Evolutionary conservation across 2,113 vertebrate species (phyloP).

Genomic region (Nipponia nippon): DNA sequence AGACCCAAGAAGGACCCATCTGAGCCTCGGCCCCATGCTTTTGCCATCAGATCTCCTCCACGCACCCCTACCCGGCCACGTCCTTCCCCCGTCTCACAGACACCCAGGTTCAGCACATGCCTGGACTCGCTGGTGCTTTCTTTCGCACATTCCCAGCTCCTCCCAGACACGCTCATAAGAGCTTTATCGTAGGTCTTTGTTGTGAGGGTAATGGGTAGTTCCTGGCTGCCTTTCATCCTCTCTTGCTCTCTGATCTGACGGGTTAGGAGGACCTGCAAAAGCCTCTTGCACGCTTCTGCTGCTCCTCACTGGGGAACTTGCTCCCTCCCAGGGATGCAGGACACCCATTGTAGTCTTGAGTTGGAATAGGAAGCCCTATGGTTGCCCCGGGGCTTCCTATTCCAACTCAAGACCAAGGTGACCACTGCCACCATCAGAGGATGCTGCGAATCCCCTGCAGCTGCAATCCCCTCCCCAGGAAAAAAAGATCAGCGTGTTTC

Average conservation of each 20-base stretch:
- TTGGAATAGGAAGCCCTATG: neutral
- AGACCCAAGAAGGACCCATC: neutral
- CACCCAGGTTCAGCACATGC: constrained; percentile 20
- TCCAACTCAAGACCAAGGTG: neutral
- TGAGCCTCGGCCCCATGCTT: neutral
- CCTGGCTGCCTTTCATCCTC: constrained; percentile 65
- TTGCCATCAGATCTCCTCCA: neutral
- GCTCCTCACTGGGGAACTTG: neutral
- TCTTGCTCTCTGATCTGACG: constrained; percentile 16
- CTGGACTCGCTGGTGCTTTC: constrained; percentile 23
- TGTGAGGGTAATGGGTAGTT: constrained; percentile 63
- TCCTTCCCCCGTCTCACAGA: constrained; percentile 30
- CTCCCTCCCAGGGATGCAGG: neutral
- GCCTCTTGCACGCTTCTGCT: neutral
- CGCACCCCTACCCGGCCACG: neutral
- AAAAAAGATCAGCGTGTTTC: neutral
- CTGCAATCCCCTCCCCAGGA: neutral
- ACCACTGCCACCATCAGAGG: neutral
- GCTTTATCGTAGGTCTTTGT: constrained; percentile 66
- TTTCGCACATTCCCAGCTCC: constrained; percentile 54
- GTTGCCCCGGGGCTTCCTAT: neutral
- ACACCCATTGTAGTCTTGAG: neutral
- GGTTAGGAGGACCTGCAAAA: constrained; percentile 14
- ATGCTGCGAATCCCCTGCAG: neutral
- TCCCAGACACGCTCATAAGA: constrained; percentile 57